Evolutionary conservation across 2,797 vertebrate genomes (phyloP).

Genomic region (Chrysocyon brachyurus): DNA sequence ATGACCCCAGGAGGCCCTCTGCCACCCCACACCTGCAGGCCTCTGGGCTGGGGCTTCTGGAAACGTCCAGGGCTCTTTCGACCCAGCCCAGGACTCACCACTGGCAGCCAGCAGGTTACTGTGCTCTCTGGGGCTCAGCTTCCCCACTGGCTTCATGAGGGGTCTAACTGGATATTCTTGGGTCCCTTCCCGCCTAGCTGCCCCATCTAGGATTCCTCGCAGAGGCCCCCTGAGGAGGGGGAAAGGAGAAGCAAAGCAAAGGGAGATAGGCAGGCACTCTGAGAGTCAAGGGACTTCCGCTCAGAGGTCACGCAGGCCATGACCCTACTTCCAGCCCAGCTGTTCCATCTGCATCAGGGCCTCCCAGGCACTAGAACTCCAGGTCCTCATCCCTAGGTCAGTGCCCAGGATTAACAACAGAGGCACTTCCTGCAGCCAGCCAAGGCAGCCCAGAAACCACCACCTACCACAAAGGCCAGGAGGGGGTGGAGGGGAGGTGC

Average conservation of each 20-base stretch:
- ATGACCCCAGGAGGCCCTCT: neutral
- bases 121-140: neutral
- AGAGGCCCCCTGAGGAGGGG: neutral
- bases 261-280: neutral
- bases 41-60: neutral
- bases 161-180: neutral
- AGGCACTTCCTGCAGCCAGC: slow-evolving; percentile 77
- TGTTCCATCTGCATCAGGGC: neutral
- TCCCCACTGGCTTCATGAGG: neutral
- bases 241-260: neutral
- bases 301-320: neutral
- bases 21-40: neutral
- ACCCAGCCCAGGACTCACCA: too few species aligned
- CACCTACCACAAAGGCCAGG: slow-evolving; percentile 67
- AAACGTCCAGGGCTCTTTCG: neutral
- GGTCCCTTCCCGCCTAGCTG: neutral
- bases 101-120: neutral
- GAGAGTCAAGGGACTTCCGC: neutral
- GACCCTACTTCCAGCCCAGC: neutral
- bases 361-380: neutral
- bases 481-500: slow-evolving; percentile 65
- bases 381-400: slow-evolving; percentile 62
- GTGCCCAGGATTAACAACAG: slow-evolving; percentile 71
- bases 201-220: neutral
- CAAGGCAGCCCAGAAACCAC: slow-evolving; percentile 73